Conservation (phyloP, 2,888 invertebrate species). For the Pilophorus perplexus region DNA sequence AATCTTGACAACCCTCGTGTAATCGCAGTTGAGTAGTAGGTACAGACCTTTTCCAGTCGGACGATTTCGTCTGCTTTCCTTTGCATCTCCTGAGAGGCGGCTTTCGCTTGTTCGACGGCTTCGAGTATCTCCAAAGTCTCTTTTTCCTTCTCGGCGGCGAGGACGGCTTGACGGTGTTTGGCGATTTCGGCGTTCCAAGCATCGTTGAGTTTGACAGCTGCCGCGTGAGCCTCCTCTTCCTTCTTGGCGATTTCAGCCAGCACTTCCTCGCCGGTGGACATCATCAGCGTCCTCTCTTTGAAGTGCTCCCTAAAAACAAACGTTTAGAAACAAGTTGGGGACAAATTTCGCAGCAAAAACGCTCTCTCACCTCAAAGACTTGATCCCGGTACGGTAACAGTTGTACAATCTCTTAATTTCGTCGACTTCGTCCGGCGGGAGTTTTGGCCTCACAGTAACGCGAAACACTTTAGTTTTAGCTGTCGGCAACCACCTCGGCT, state of each 20-base stretch:
- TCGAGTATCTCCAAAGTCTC: constrained; percentile 52
- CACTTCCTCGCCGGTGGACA: constrained; percentile 51
- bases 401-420: constrained; percentile 68
- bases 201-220: constrained; percentile 62
- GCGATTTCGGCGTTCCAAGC: constrained; percentile 69
- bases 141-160: constrained; percentile 56
- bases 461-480: constrained; percentile 77
- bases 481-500: constrained; percentile 75
- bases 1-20: too few relatives aligned
- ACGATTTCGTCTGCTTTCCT: constrained; percentile 53
- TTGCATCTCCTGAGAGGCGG: constrained; percentile 40
- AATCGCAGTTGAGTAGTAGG: too few relatives aligned
- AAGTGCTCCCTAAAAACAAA: constrained; percentile 56
- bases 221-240: constrained; percentile 64
- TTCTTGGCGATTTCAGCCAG: constrained; percentile 53
- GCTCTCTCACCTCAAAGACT: constrained; percentile 55
- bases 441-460: constrained; percentile 61
- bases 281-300: constrained; percentile 55
- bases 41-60: constrained; percentile 54
- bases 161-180: constrained; percentile 56
- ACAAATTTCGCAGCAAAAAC: background rate
- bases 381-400: constrained; percentile 62
- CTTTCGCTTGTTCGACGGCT: constrained; percentile 47
- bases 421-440: constrained; percentile 62
- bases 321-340: background rate